phyloP scores from a whole-genome alignment of 2,888 invertebrate genomes.

The Drosophila koepferae region DNA sequence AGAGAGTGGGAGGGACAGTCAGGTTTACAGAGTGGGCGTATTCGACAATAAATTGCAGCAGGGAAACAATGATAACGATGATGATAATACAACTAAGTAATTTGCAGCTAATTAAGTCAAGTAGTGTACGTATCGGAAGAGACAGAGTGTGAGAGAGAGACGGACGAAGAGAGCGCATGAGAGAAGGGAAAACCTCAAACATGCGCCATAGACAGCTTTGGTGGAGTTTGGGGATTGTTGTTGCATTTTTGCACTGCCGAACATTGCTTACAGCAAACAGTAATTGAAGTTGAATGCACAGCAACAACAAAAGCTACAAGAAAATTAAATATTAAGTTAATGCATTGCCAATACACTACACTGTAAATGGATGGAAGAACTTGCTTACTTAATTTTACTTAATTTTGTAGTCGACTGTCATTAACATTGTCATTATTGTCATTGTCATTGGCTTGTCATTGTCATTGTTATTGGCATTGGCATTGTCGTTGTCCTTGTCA shows the following conservation, averaged over 20 bases:
- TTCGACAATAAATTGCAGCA: conserved; percentile 21
- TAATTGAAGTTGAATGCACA: conserved; percentile 60
- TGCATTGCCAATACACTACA: conserved; percentile 1
- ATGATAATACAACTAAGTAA: conserved; percentile 30
- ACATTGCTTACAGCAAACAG: conserved; percentile 47
- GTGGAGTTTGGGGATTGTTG: not conserved
- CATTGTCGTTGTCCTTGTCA: not conserved
- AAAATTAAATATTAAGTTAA: not conserved
- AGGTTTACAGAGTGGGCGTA: not conserved
- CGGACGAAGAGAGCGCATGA: not conserved
- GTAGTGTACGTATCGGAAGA: conserved; percentile 15
- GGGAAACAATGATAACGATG: conserved; percentile 10
- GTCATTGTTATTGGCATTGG: not conserved
- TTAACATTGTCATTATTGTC: no score
- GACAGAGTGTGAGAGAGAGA: not conserved
- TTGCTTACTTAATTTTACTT: not conserved
- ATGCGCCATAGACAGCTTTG: not conserved
- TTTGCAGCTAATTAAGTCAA: conserved; percentile 62
- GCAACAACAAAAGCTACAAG: conserved; percentile 1
- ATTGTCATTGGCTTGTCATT: no score
- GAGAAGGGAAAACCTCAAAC: not conserved
- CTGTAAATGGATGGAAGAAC: not conserved
- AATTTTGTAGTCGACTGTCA: not conserved
- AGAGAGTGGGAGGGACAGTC: not conserved
- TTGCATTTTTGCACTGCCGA: conserved; percentile 34